Base-by-base conservation (phyloP, 2,113 vertebrate genomes). In the Amblyornis subalaris region DNA sequence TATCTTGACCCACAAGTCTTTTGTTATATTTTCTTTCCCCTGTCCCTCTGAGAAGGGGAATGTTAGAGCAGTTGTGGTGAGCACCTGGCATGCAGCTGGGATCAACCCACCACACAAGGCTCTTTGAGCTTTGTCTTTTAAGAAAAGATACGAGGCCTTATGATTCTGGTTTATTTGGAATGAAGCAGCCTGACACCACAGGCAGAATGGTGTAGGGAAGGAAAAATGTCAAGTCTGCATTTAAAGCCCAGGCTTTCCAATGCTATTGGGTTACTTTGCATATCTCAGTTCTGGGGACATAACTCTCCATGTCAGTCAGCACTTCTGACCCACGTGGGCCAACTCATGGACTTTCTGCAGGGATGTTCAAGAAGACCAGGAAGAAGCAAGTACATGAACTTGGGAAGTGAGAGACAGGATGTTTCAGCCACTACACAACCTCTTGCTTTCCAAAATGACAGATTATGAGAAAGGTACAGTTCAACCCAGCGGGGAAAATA, bases 211-310 rank as follows among this genome's bases (percentile, higher is more conserved):
- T 12, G 24, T 15, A 57, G 42, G 48, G n/a, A 72, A 71, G 42
- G 36, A 76, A 73, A 83, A 80, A 28, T 9, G 6, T 67, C 17
- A 21, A 48, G 21, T 15, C 19, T 77, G 33, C 22, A 47, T 44
- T 78, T 70, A 54, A 65, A 94, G n/a, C 40, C 17, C 20, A 14
- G 17, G 2, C 2, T 70, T 77, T 86, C 23, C 45, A 76, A 3
- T 24, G 12, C 26, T 33, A 4, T 28, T 38, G 2, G 1, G 44
- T 66, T 31, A 20, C 28, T 69, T 28, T 28, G 26, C 0, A 1
- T 10, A 9, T 62, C 38, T 60, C 55, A 8, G 11, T 14, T 73
- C 73, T 50, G 14, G 55, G 57, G 61, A 69, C 7, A 5, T 13
- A 54, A 15, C 4, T 25, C 10, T 75, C n/a, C 26, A 14, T 0